Evolutionary conservation across 2,797 vertebrate species (phyloP).

Genomic region (Carcharodon carcharias): DNA sequence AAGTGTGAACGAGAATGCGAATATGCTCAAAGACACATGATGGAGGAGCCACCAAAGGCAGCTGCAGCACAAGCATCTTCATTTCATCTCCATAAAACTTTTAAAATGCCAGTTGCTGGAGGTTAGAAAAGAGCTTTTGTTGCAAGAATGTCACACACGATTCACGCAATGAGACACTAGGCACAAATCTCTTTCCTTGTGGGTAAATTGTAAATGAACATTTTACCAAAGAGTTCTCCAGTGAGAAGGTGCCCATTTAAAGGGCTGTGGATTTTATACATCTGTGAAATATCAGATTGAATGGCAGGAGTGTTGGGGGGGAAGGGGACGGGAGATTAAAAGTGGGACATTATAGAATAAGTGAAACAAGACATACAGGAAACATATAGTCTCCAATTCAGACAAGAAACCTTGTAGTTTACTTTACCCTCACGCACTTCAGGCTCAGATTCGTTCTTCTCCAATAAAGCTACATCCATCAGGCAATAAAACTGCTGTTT

Average conservation of each 20-base stretch:
- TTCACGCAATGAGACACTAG: background rate
- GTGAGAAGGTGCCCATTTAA: background rate
- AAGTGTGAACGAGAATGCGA: too few relatives aligned
- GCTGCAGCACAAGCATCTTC: too few relatives aligned
- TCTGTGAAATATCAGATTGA: background rate
- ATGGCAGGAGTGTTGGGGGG: background rate
- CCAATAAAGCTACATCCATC: background rate
- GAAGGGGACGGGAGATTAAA: background rate
- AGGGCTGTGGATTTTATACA: background rate
- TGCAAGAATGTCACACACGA: background rate
- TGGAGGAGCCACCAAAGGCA: too few relatives aligned
- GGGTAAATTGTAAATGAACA: background rate
- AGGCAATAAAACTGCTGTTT: background rate
- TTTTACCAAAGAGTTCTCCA: background rate
- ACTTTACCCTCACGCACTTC: background rate
- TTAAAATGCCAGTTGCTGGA: background rate
- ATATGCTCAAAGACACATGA: too few relatives aligned
- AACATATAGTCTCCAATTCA: background rate
- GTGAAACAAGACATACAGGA: background rate
- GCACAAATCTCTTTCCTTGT: too few relatives aligned
- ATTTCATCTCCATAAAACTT: too few relatives aligned
- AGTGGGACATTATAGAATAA: background rate
- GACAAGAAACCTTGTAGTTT: background rate
- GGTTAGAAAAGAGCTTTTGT: background rate
- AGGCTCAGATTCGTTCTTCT: background rate